Percentiles rank a stretch among this genome's conserved stretches.
Evolutionary conservation across 2,888 invertebrate species (phyloP).

Genomic region (Leptogaster cylindrica): DNA sequence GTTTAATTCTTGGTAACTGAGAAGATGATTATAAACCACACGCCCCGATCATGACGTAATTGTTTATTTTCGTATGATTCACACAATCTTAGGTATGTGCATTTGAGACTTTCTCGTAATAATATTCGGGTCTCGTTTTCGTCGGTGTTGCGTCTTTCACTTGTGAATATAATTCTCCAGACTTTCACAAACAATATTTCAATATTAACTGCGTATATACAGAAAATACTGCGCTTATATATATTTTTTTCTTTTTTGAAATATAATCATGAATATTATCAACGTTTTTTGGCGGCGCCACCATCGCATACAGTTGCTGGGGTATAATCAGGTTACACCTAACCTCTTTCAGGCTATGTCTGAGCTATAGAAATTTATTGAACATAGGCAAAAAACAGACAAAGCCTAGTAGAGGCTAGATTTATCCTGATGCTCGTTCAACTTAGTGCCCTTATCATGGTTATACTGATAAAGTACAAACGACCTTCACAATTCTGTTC

Average conservation of each 20-base stretch:
- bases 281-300: not conserved
- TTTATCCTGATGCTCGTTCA: constrained; percentile 54
- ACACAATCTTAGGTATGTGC: constrained; percentile 7
- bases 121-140: not conserved
- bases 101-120: not conserved
- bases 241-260: too few relatives aligned
- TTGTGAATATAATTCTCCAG: too few relatives aligned
- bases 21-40: constrained; percentile 25
- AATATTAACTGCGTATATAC: constrained; percentile 5
- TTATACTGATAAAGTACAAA: too few relatives aligned
- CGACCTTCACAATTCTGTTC: not conserved
- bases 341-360: constrained; percentile 72
- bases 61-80: constrained; percentile 41
- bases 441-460: too few relatives aligned
- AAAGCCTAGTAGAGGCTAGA: constrained; percentile 72
- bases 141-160: not conserved
- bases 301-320: constrained; percentile 46
- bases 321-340: constrained; percentile 63
- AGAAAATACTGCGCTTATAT: too few relatives aligned
- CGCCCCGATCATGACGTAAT: constrained; percentile 33
- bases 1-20: too few relatives aligned
- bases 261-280: not conserved
- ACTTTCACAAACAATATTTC: not conserved
- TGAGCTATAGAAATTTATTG: constrained; percentile 51
- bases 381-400: constrained; percentile 62